Conservation (phyloP, 2,113 vertebrate genomes). For the Protobothrops mucrosquamatus region DNA sequence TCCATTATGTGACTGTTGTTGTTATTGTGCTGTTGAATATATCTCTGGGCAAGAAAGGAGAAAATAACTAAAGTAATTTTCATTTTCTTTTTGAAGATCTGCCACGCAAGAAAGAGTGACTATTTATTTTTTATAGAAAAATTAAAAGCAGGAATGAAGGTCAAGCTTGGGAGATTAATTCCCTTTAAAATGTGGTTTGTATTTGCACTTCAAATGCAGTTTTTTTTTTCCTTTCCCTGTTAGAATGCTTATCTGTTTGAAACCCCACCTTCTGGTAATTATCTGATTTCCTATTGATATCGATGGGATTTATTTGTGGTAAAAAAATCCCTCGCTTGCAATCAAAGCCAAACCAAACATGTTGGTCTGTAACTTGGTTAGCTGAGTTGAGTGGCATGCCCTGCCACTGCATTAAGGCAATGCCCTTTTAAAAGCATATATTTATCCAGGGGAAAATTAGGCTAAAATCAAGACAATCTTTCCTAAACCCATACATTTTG, state of each 20-base stretch:
- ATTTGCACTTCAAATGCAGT: conserved; percentile 38
- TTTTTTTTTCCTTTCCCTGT: background rate
- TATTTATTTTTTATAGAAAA: background rate
- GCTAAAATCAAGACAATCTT: background rate
- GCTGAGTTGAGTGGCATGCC: background rate
- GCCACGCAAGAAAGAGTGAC: conserved; percentile 1
- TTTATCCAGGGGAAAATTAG: background rate
- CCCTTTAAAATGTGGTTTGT: conserved; percentile 50
- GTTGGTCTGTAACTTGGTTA: background rate
- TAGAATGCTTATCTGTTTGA: conserved; percentile 18
- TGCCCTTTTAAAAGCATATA: background rate
- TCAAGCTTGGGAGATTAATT: conserved; percentile 40
- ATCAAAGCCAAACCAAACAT: background rate
- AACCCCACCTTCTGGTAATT: conserved; percentile 27
- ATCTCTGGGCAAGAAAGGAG: conserved; percentile 59
- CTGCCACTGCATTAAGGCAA: background rate
- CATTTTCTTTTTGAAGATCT: conserved; percentile 58
- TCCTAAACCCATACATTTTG: background rate
- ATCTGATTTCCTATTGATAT: conserved; percentile 52
- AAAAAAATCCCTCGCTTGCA: background rate
- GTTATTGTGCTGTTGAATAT: background rate
- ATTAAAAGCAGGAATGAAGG: background rate
- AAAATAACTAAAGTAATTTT: conserved; percentile 59
- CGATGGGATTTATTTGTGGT: conserved; percentile 31
- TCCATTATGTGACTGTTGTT: conserved; percentile 40